Percentiles rank a stretch among this genome's conserved stretches.
Conservation (phyloP, 2,888 invertebrate genomes). For the Oxycera nigricornis region DNA sequence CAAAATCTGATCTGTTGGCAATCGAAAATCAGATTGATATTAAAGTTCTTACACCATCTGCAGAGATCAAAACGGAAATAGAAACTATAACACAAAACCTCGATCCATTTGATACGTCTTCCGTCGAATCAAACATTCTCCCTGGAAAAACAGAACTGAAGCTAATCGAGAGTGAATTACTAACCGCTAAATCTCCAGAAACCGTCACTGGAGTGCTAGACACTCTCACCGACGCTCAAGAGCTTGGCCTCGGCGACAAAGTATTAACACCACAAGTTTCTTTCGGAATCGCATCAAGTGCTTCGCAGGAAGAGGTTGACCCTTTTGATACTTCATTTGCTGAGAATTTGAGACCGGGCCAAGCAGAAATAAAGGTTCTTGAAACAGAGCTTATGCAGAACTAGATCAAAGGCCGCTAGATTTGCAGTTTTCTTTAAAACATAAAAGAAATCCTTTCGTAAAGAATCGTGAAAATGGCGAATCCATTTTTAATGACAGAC, state of each 20-base stretch:
- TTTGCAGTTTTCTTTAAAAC: too few species aligned
- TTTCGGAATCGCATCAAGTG: conserved; percentile 54
- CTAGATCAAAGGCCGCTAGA: too few species aligned
- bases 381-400: conserved; percentile 76
- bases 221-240: conserved; percentile 61
- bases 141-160: conserved; percentile 82
- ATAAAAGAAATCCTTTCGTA: conserved; percentile 29
- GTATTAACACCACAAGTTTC: conserved; percentile 71
- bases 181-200: conserved; percentile 59
- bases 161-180: conserved; percentile 78
- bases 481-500: conserved; percentile 81
- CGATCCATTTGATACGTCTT: conserved; percentile 83
- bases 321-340: conserved; percentile 91
- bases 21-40: conserved; percentile 69
- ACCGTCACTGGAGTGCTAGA: conserved; percentile 58
- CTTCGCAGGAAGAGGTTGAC: conserved; percentile 67
- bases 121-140: conserved; percentile 75
- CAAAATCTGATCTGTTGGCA: conserved; percentile 59
- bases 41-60: conserved; percentile 74
- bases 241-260: conserved; percentile 68
- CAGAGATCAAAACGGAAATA: conserved; percentile 61
- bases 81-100: conserved; percentile 57
- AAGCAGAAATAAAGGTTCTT: conserved; percentile 78
- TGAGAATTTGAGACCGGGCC: conserved; percentile 76
- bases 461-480: conserved; percentile 68